phyloP scores from a whole-genome alignment of 2,888 invertebrate species.

The Aspidapion aeneum region DNA sequence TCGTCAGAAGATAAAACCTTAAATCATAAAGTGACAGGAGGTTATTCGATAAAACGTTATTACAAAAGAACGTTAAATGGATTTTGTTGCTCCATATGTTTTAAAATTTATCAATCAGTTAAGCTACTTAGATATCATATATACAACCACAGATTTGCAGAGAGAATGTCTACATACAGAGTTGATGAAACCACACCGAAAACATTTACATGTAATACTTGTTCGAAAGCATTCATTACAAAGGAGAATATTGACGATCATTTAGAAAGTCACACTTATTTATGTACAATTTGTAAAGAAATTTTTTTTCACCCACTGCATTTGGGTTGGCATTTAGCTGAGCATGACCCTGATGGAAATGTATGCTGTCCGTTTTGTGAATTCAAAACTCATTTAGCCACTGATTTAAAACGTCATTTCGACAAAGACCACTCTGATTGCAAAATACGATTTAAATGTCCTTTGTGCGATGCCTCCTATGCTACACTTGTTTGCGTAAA shows the following conservation, averaged over 20 bases:
- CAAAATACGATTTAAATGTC: constrained; percentile 18
- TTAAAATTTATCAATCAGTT: not conserved
- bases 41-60: no score
- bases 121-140: constrained; percentile 20
- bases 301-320: constrained; percentile 40
- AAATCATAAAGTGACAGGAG: no score
- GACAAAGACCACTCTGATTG: no score
- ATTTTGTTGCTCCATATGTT: no score
- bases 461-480: constrained; percentile 17
- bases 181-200: no score
- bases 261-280: constrained; percentile 40
- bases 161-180: no score
- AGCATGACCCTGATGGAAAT: constrained; percentile 35
- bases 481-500: constrained; percentile 17
- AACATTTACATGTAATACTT: constrained; percentile 15
- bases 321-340: constrained; percentile 39
- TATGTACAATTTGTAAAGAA: constrained; percentile 41
- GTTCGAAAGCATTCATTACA: constrained; percentile 5
- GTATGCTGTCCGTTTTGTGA: constrained; percentile 40
- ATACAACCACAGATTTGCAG: no score
- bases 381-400: constrained; percentile 34
- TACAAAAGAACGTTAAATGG: no score
- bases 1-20: no score
- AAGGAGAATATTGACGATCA: constrained; percentile 13
- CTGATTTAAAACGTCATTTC: constrained; percentile 38